phyloP scores from a whole-genome alignment of 2,888 invertebrate genomes.

The Hartigia nigra region DNA sequence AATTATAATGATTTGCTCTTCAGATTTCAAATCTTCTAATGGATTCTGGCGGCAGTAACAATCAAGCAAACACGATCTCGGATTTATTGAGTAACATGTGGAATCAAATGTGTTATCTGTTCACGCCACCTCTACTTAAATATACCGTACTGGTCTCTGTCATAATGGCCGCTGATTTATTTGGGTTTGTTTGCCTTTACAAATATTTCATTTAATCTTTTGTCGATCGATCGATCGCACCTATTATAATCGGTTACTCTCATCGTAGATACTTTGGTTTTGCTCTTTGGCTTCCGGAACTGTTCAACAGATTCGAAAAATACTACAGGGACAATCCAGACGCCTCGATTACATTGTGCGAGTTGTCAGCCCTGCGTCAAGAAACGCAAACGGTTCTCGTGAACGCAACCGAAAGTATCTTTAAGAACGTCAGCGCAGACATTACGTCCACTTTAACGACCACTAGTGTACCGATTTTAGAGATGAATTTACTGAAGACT shows the following conservation, averaged over 20 bases:
- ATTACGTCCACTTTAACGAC: not conserved
- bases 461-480: not conserved
- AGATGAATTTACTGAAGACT: slow-evolving; percentile 9
- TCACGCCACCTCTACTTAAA: slow-evolving; percentile 67
- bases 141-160: slow-evolving; percentile 69
- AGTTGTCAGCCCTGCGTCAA: slow-evolving; percentile 52
- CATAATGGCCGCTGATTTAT: slow-evolving; percentile 74
- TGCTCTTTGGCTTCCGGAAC: slow-evolving; percentile 79
- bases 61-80: not conserved
- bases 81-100: not conserved
- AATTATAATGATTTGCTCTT: not conserved
- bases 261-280: slow-evolving; percentile 72
- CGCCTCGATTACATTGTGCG: slow-evolving; percentile 64
- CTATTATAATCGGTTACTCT: not conserved
- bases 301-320: slow-evolving; percentile 70
- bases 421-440: not conserved
- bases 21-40: not conserved
- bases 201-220: not conserved
- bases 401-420: slow-evolving; percentile 9
- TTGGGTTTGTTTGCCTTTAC: slow-evolving; percentile 66
- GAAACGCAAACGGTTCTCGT: slow-evolving; percentile 4
- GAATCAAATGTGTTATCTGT: slow-evolving; percentile 69
- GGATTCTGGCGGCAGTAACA: not conserved
- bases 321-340: slow-evolving; percentile 63
- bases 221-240: not conserved